These are phyloP conservation scores for Glomeris maerens DNA, from an alignment of 1,140 invertebrate species.

Conservation along the genomic window DNA sequence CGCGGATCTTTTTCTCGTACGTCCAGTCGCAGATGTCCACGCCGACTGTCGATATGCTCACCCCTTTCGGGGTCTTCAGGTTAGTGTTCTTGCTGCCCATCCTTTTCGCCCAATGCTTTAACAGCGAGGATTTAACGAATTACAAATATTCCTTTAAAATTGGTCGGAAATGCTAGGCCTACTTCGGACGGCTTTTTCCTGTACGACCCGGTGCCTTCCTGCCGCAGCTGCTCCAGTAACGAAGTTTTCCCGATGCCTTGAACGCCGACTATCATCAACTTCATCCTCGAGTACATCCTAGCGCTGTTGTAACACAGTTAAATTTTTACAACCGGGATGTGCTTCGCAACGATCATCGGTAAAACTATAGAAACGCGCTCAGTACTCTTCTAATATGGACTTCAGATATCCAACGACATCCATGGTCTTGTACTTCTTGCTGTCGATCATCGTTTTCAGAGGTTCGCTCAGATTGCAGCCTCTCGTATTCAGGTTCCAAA, in stretches of 20 bases:
- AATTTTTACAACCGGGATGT: too few species aligned
- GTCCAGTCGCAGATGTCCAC: conserved; percentile 93
- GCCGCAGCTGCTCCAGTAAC: conserved; percentile 67
- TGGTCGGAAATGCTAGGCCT: too few species aligned
- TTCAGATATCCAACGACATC: conserved; percentile 93
- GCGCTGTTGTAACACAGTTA: conserved; percentile 72
- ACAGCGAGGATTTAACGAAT: conserved; percentile 18
- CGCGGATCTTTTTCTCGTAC: conserved; percentile 63
- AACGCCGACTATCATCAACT: conserved; percentile 92
- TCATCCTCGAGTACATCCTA: conserved; percentile 85
- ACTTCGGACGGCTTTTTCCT: conserved; percentile 59
- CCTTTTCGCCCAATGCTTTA: conserved; percentile 76
- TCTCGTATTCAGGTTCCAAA: conserved; percentile 91
- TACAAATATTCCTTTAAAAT: background rate
- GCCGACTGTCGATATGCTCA: conserved; percentile 85
- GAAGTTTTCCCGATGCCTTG: conserved; percentile 91
- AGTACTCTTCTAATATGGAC: conserved; percentile 43
- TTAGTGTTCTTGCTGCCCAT: conserved; percentile 79
- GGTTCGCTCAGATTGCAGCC: conserved; percentile 80
- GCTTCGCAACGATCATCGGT: too few species aligned
- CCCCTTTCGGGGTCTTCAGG: conserved; percentile 53
- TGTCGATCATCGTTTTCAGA: conserved; percentile 78
- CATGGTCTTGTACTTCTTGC: conserved; percentile 87
- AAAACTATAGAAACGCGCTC: conserved; percentile 18
- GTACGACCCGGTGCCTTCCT: conserved; percentile 62